A percentile compares a stretch with the other conserved stretches of the same genome.
Conservation (phyloP, 2,888 invertebrate genomes). For the Conistra vaccinii region DNA sequence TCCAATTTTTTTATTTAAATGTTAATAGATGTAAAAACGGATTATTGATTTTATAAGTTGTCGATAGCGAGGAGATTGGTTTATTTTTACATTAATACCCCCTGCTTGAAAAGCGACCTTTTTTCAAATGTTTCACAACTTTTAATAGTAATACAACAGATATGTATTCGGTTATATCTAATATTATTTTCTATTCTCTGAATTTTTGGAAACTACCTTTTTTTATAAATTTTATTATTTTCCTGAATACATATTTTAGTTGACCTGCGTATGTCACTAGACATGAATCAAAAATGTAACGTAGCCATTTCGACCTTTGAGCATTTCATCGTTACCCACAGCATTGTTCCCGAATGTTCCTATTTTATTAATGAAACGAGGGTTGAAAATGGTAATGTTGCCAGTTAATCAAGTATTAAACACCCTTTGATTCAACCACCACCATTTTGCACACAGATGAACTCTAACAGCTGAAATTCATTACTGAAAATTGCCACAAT, state of each 20-base stretch:
- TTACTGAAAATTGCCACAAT: slow-evolving; percentile 8
- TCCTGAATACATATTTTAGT: slow-evolving; percentile 31
- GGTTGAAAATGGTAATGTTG: slow-evolving; percentile 8
- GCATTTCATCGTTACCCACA: not conserved
- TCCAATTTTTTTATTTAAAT: not conserved
- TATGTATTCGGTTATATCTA: slow-evolving; percentile 37
- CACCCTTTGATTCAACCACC: slow-evolving; percentile 1
- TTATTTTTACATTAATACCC: not conserved
- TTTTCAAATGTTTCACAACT: slow-evolving; percentile 24
- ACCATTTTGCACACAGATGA: not conserved
- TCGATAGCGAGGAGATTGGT: not conserved
- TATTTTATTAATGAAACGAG: slow-evolving; percentile 12
- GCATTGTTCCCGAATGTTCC: not conserved
- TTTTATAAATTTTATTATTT: slow-evolving; percentile 35
- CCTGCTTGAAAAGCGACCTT: not conserved
- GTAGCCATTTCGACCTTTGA: not conserved
- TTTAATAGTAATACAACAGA: not conserved
- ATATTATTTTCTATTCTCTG: slow-evolving; percentile 37
- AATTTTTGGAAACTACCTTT: slow-evolving; percentile 38
- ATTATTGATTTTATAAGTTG: slow-evolving; percentile 25
- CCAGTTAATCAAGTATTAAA: slow-evolving; percentile 8
- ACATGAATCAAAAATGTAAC: not conserved
- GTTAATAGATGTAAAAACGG: slow-evolving; percentile 5
- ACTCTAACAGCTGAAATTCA: slow-evolving; percentile 6
- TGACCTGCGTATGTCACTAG: slow-evolving; percentile 4